Evolutionary conservation across 2,797 vertebrate species (phyloP).

Genomic region (Moxostoma hubbsi): DNA sequence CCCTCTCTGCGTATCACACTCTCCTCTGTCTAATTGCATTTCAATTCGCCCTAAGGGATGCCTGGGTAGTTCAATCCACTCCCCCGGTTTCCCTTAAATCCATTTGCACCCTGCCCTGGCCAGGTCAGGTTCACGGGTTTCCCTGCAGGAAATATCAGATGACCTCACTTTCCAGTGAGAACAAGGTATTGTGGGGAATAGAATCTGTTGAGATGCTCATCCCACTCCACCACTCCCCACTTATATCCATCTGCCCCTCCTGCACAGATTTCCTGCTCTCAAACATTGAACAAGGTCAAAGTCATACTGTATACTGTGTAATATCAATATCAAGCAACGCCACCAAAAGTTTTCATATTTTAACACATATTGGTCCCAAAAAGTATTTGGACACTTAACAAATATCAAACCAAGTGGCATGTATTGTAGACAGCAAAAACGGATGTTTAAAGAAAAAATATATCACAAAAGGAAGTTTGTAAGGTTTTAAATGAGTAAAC

Average conservation of each 20-base stretch:
- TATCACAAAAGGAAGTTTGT: too few species aligned
- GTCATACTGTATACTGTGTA: slow-evolving; percentile 52
- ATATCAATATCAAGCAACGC: neutral
- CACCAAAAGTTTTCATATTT: neutral
- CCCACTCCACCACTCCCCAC: slow-evolving; percentile 58
- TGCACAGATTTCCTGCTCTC: slow-evolving; percentile 76
- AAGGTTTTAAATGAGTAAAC: too few species aligned
- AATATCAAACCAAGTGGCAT: too few species aligned
- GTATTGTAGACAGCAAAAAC: too few species aligned
- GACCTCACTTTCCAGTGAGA: slow-evolving; percentile 74
- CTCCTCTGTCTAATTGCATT: slow-evolving; percentile 78
- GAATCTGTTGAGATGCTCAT: slow-evolving; percentile 75
- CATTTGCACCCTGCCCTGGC: slow-evolving; percentile 73
- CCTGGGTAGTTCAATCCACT: slow-evolving; percentile 68
- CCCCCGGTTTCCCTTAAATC: slow-evolving; percentile 62
- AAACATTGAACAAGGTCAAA: slow-evolving; percentile 81
- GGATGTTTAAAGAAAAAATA: too few species aligned
- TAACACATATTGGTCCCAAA: too few species aligned
- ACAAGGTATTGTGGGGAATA: slow-evolving; percentile 61
- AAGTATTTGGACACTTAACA: too few species aligned
- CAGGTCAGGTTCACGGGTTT: slow-evolving; percentile 78
- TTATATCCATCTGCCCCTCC: slow-evolving; percentile 51
- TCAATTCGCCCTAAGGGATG: slow-evolving; percentile 71
- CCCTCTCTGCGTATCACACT: slow-evolving; percentile 62
- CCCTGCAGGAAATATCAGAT: slow-evolving; percentile 85